Evolutionary conservation across 2,797 vertebrate species (phyloP).

Genomic region (Synanceia verrucosa): DNA sequence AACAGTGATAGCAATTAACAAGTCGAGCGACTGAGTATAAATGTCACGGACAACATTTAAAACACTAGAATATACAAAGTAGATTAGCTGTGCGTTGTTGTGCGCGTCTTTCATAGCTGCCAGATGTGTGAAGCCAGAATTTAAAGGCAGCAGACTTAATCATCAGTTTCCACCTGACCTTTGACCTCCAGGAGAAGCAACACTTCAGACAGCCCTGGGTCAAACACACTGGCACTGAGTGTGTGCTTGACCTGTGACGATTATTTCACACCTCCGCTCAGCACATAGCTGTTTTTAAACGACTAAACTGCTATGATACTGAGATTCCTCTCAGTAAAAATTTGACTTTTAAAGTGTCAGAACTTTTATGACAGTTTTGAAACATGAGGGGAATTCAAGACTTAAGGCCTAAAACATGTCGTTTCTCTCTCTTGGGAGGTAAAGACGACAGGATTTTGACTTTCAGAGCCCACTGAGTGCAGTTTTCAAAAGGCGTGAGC

Average conservation of each 20-base stretch:
- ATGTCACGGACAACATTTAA: background rate
- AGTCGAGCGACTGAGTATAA: background rate
- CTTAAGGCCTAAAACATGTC: background rate
- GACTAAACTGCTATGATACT: background rate
- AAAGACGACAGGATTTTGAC: background rate
- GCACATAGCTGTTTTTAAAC: background rate
- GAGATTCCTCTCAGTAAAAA: background rate
- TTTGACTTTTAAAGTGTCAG: background rate
- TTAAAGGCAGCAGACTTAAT: constrained; percentile 33
- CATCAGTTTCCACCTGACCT: constrained; percentile 49
- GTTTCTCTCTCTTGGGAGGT: background rate
- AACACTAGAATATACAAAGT: background rate
- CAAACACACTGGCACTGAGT: constrained; percentile 43
- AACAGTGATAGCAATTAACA: constrained; percentile 7
- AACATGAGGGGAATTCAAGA: background rate
- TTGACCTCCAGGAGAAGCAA: constrained; percentile 52
- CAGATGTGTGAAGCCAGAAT: constrained; percentile 3
- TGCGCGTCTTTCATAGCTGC: background rate
- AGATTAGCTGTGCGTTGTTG: no score
- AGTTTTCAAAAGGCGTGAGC: constrained; percentile 47
- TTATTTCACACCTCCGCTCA: background rate
- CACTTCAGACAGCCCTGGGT: constrained; percentile 55
- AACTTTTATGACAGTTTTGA: background rate
- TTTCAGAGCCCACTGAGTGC: background rate
- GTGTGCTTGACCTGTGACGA: constrained; percentile 59